phyloP scores from a whole-genome alignment of 1,140 invertebrate genomes.

The Drosophila busckii region DNA sequence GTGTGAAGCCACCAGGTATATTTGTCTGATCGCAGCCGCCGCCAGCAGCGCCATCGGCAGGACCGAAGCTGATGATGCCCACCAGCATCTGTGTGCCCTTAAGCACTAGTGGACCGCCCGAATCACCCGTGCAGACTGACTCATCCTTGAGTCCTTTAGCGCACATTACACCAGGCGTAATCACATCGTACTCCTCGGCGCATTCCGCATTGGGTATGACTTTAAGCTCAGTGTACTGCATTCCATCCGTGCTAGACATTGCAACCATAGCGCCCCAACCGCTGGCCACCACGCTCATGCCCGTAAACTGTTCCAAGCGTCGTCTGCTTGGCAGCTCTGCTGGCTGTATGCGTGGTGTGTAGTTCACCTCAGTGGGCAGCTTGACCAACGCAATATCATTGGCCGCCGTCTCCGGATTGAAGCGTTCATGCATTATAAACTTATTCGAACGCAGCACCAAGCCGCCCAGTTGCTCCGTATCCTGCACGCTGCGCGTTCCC shows the following conservation, averaged over 20 bases:
- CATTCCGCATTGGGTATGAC: conserved; percentile 72
- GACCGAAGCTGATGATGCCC: conserved; percentile 73
- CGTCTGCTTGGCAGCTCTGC: conserved; percentile 43
- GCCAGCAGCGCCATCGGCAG: conserved; percentile 53
- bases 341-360: conserved; percentile 60
- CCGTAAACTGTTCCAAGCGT: conserved; percentile 52
- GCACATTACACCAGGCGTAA: conserved; percentile 62
- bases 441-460: conserved; percentile 64
- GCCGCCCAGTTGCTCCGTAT: conserved; percentile 51
- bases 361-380: conserved; percentile 53
- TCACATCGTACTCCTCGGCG: conserved; percentile 67
- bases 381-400: conserved; percentile 76
- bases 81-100: conserved; percentile 69
- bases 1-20: conserved; percentile 67
- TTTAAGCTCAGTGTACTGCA: conserved; percentile 73
- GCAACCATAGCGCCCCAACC: conserved; percentile 71
- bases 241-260: conserved; percentile 60
- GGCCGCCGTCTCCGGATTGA: conserved; percentile 62
- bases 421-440: conserved; percentile 68
- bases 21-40: conserved; percentile 65
- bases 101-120: conserved; percentile 65
- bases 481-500: conserved; percentile 69
- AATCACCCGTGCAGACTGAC: conserved; percentile 73
- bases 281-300: conserved; percentile 65
- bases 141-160: conserved; percentile 71